Base-by-base conservation (phyloP, 2,888 invertebrate genomes). In the Tinea semifulvella region DNA sequence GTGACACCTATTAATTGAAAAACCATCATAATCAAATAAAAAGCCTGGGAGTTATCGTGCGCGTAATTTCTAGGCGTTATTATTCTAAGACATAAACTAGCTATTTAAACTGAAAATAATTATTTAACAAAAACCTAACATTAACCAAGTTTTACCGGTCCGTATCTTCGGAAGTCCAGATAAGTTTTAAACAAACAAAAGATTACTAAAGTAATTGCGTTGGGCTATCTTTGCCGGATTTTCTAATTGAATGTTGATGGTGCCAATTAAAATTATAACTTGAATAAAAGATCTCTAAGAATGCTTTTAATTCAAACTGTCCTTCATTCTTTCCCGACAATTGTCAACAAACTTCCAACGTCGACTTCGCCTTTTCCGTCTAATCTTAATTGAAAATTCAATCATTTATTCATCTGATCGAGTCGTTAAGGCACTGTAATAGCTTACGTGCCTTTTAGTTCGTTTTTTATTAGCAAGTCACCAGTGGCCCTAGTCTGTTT, bases 381-480 rank as follows among this genome's bases (percentile, higher is more conserved):
- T 68, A 71, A 75, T 73, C 71, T 75, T 73, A 73, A 75, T 75
- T 74, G 69, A 72, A 73, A 76, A 77, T 75, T 75, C 72, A 74
- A 76, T 77, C 68, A 76, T 74, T 77, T 38, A 38, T 45, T 76
- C 70, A 76, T 71, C 67, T 66, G 65, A 71, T 68, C 66, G 56
- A 63, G 61, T 73, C 71, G 69, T 74, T 73, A 75, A 61, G 60
- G 63, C 58, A 64, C 61, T 64, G 31, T 43, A 64, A 75, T 70
- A 65, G 70, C 55, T 64, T 50, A 61, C 63, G 60, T 68, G 61
- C 58, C 59, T 61, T 66, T 67, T 63, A 60, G 57, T 65, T 63
- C 53, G 61, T 68, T 73, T 71, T 68, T 62, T 20, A 61, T 60
- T 66, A 60, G 52, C 55, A 66, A 68, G 64, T 59, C 58, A 57